Base-by-base conservation (phyloP, 37 sponge, comb jelly and placozoan genomes). In the Axinella damicornis region DNA sequence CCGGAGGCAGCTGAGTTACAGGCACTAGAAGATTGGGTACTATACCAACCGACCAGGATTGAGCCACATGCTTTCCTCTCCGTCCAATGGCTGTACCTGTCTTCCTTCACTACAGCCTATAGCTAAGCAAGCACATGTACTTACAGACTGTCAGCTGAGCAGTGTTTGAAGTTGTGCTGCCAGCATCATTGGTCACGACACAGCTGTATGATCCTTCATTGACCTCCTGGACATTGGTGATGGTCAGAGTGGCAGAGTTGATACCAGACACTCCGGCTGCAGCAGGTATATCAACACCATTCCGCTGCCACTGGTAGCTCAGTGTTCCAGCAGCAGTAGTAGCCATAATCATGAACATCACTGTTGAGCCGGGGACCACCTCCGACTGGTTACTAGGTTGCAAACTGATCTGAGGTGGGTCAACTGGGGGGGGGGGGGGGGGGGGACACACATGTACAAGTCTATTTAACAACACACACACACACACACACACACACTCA, bases 251-350 rank as follows among this genome's bases (percentile, higher is more conserved):
- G 34, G 24, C 9, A n/a, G 28, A 52, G 25, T 37, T 40, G 30
- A 53, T 31, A 28, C 77, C 75, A 38, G 33, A 33, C 14, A 65
- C 14, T 0, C 65, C 21, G 0, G 57, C 77, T 6, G 55, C 38
- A 57, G 67, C 57, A 17, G 34, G 9, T 6, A 76, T 32, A 20
- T 39, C 0, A 16, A n/a, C 57, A 0, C 69, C 77, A 55, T 68
- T 41, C n/a, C 18, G 16, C 12, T 16, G 13, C 85, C 83, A 83
- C 64, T 83, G 83, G 53, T 83, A 83, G 25, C 52, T 35, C 37
- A 78, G 65, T 46, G 46, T 12, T 9, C 46, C 46, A 28, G 34
- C 30, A 24, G 5, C 15, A 18, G 53, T 65, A 65, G 25, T 37
- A 0, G 79, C 65, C 0, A 25, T 41, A 22, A 78, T 53, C 0